These are phyloP conservation scores for Pocillopora verrucosa DNA, from an alignment of 64 coral and sea anemone genomes.

Conservation along the genomic window DNA sequence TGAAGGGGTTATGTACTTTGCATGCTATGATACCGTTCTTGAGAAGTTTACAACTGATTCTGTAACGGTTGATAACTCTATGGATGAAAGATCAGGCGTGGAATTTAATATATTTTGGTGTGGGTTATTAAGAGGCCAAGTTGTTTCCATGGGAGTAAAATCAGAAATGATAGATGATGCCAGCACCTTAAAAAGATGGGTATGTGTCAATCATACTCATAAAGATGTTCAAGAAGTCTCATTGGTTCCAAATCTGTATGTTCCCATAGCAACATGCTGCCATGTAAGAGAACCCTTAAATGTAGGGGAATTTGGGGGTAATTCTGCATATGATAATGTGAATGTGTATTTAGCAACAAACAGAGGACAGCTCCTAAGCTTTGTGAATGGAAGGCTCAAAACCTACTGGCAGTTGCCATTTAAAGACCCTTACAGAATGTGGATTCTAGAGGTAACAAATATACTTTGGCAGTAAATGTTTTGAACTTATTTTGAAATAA, in stretches of 20 bases:
- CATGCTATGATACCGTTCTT: neutral
- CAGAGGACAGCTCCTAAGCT: constrained; percentile 3
- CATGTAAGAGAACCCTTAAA: constrained; percentile 1
- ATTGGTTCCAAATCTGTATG: constrained; percentile 21
- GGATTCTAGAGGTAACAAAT: constrained; percentile 1
- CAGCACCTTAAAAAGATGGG: neutral
- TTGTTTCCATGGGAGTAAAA: constrained; percentile 26
- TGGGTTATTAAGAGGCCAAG: neutral
- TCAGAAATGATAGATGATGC: neutral
- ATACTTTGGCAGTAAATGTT: no score
- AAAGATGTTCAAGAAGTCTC: constrained; percentile 5
- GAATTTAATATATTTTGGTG: constrained; percentile 28
- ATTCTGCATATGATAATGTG: neutral
- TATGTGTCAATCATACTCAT: constrained; percentile 3
- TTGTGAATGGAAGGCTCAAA: neutral
- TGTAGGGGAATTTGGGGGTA: neutral
- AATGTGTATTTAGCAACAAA: constrained; percentile 29
- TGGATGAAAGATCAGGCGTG: neutral
- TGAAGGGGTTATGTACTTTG: neutral
- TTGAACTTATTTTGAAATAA: no score
- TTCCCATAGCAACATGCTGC: constrained; percentile 7
- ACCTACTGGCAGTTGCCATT: neutral
- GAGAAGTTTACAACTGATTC: constrained; percentile 12
- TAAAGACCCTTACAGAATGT: neutral
- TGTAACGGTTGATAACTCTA: neutral